These are phyloP conservation scores for Tachina lurida DNA, from an alignment of 2,888 invertebrate species.

Conservation along the genomic window DNA sequence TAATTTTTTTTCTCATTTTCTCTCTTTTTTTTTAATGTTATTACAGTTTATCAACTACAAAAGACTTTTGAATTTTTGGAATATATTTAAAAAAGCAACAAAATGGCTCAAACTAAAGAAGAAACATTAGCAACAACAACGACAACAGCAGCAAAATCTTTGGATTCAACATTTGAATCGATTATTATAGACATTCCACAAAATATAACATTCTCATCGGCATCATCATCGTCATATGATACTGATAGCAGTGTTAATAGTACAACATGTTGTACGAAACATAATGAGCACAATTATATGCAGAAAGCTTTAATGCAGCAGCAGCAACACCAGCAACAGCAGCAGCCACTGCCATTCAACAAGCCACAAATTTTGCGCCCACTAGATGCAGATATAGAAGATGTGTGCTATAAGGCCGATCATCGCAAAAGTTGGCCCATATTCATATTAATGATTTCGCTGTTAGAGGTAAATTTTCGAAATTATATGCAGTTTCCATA, in stretches of 20 bases:
- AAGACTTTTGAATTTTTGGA: constrained; percentile 36
- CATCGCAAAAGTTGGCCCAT: constrained; percentile 79
- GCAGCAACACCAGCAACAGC: constrained; percentile 51
- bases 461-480: constrained; percentile 78
- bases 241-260: constrained; percentile 80
- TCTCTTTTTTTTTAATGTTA: constrained; percentile 37
- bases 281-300: constrained; percentile 80
- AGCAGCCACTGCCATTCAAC: constrained; percentile 58
- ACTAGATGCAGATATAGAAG: constrained; percentile 63
- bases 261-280: constrained; percentile 80
- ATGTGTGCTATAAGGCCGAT: constrained; percentile 76
- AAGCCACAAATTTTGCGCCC: constrained; percentile 48
- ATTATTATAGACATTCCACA: constrained; percentile 81
- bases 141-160: constrained; percentile 44
- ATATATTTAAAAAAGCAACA: constrained; percentile 57
- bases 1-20: constrained; percentile 35
- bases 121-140: not conserved
- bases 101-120: constrained; percentile 68
- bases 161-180: constrained; percentile 73
- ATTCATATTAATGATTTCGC: constrained; percentile 79
- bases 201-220: constrained; percentile 69
- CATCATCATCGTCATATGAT: constrained; percentile 77
- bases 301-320: constrained; percentile 73
- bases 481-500: not conserved
- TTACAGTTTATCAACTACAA: constrained; percentile 68